Conservation (phyloP, 2,113 vertebrate species). For the Microcebus jonahi region DNA sequence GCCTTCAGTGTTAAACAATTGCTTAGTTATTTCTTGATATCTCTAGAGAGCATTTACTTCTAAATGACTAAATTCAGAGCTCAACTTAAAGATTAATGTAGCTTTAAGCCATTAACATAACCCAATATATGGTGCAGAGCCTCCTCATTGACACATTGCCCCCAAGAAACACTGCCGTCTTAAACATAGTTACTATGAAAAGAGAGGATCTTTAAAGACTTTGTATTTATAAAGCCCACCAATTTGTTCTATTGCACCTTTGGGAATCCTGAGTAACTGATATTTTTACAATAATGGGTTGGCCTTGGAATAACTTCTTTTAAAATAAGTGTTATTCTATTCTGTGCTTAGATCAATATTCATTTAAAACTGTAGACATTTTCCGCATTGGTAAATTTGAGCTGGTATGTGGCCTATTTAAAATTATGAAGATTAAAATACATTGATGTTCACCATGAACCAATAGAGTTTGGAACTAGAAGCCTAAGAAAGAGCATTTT, state of each 20-base stretch:
- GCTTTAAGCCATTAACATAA: constrained; percentile 44
- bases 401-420: neutral
- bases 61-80: constrained; percentile 63
- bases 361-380: neutral
- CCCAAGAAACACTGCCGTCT: neutral
- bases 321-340: neutral
- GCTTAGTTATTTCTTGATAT: constrained; percentile 47
- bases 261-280: neutral
- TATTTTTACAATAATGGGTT: neutral
- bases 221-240: neutral
- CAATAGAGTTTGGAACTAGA: neutral
- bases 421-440: neutral
- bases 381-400: neutral
- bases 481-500: neutral
- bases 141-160: neutral
- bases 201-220: neutral
- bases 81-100: constrained; percentile 54
- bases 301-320: neutral
- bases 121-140: neutral
- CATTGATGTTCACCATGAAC: neutral
- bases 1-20: constrained; percentile 49
- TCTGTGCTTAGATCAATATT: neutral
- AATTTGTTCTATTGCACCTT: neutral
- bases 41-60: constrained; percentile 55
- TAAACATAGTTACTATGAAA: neutral